Conservation (phyloP, 2,888 invertebrate species). For the Balanococcus diminutus region DNA sequence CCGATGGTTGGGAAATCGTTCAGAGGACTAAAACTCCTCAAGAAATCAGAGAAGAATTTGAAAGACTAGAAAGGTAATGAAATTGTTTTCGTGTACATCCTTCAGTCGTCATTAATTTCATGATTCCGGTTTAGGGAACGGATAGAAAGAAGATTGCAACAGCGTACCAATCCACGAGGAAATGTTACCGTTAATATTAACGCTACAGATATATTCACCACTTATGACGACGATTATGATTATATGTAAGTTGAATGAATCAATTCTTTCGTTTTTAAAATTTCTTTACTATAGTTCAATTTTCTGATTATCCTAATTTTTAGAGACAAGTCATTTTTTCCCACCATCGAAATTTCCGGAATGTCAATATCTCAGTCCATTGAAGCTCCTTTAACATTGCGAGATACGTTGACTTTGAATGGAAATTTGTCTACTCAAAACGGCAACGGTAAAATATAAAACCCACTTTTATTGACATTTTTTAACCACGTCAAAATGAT, state of each 20-base stretch:
- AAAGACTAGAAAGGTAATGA: constrained; percentile 68
- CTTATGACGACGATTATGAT: constrained; percentile 73
- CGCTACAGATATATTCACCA: constrained; percentile 89
- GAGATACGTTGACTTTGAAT: constrained; percentile 82
- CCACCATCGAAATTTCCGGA: constrained; percentile 86
- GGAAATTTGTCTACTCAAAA: constrained; percentile 85
- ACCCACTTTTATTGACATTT: background rate
- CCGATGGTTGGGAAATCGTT: constrained; percentile 95
- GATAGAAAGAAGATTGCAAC: constrained; percentile 85
- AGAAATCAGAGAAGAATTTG: constrained; percentile 96
- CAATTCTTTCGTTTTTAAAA: background rate
- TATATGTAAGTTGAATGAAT: constrained; percentile 61
- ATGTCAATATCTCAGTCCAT: constrained; percentile 93
- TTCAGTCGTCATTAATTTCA: background rate
- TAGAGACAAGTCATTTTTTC: constrained; percentile 63
- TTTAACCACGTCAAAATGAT: no score
- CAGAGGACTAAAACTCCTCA: constrained; percentile 89
- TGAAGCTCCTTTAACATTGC: constrained; percentile 86
- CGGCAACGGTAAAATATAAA: constrained; percentile 76
- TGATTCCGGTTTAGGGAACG: constrained; percentile 67
- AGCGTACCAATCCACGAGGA: constrained; percentile 90
- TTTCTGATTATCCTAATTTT: background rate
- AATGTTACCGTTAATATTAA: constrained; percentile 85
- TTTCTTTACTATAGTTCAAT: background rate
- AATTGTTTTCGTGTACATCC: background rate